Evolutionary conservation across 2,797 vertebrate species (phyloP).

Genomic region (Perdix hodgsoniae): DNA sequence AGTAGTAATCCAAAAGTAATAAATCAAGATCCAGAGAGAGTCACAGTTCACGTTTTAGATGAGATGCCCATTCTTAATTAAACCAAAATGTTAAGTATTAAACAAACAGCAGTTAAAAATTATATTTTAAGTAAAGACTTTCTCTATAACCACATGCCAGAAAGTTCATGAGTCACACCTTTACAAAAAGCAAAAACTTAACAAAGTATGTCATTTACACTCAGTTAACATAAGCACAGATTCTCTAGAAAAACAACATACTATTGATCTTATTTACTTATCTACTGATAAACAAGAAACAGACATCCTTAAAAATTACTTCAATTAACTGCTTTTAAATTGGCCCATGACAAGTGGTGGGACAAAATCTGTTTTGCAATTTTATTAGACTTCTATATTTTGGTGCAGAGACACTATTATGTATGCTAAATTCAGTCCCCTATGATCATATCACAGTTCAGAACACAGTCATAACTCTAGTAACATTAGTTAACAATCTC

Average conservation of each 20-base stretch:
- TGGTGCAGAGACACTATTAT: background rate
- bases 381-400: background rate
- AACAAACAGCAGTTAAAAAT: background rate
- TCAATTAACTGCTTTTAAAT: background rate
- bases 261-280: background rate
- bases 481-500: background rate
- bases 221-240: background rate
- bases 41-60: background rate
- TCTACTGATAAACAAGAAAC: background rate
- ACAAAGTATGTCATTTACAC: background rate
- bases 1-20: background rate
- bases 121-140: background rate
- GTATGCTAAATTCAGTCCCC: background rate
- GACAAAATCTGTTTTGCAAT: background rate
- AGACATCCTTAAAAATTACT: background rate
- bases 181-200: background rate
- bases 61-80: conserved; percentile 8
- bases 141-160: background rate
- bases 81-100: background rate
- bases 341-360: background rate
- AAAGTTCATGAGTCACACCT: background rate
- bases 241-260: background rate
- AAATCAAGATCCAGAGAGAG: background rate
- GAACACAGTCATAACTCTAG: background rate
- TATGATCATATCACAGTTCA: background rate